Conservation (phyloP, 1,140 invertebrate genomes). For the fruit fly (Drosophila melanogaster) region DNA sequence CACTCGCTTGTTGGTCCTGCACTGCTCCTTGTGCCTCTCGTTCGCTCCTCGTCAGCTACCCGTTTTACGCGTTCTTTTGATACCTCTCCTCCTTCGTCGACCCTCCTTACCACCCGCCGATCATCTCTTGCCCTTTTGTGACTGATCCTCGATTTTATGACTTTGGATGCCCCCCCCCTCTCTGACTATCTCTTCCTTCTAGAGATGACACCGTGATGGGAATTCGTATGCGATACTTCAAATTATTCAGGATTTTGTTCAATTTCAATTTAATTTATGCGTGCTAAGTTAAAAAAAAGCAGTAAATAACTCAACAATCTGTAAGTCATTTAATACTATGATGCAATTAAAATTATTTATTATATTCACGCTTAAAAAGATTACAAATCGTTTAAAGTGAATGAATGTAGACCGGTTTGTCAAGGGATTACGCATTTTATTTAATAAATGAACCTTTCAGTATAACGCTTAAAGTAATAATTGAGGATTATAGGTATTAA, state of each 20-base stretch:
- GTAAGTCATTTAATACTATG: neutral
- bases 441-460: neutral
- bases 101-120: slow-evolving; percentile 21
- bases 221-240: neutral
- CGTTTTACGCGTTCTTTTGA: slow-evolving; percentile 78
- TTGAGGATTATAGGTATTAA: neutral
- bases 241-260: neutral
- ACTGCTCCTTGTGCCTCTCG: slow-evolving; percentile 45
- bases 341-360: neutral
- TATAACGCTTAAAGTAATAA: neutral
- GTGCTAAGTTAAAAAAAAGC: neutral
- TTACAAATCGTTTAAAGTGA: neutral
- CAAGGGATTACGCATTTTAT: neutral
- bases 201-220: slow-evolving; percentile 9
- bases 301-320: neutral
- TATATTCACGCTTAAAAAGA: neutral
- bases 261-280: no score
- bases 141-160: slow-evolving; percentile 73
- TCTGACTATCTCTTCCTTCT: neutral
- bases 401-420: neutral
- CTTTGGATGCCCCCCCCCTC: slow-evolving; percentile 18
- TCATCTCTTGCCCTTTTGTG: slow-evolving; percentile 67
- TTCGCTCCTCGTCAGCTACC: slow-evolving; percentile 53
- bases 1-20: slow-evolving; percentile 30
- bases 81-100: slow-evolving; percentile 17